Conservation (phyloP, 2,113 vertebrate genomes). For the Orcinus orca region DNA sequence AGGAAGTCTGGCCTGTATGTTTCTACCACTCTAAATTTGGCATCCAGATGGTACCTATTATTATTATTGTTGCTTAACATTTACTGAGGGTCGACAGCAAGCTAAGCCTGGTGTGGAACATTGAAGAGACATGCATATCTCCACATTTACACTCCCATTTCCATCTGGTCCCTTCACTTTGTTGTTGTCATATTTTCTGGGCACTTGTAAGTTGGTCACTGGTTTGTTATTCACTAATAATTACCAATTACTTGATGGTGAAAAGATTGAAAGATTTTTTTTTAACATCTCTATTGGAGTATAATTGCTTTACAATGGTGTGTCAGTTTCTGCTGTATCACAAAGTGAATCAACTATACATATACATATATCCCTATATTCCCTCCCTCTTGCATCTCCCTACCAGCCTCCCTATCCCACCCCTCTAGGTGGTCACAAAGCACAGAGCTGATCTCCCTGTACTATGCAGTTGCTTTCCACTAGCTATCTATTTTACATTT, state of each 20-base stretch:
- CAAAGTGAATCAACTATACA: too few species aligned
- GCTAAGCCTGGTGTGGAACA: not conserved
- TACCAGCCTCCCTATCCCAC: too few species aligned
- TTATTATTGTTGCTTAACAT: slow-evolving; percentile 63
- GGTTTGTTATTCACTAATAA: slow-evolving; percentile 24
- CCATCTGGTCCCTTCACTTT: slow-evolving; percentile 57
- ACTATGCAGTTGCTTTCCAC: too few species aligned
- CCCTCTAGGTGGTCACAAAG: too few species aligned
- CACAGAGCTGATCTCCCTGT: too few species aligned
- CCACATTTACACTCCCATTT: slow-evolving; percentile 38
- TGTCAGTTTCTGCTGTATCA: too few species aligned
- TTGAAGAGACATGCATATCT: not conserved
- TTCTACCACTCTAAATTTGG: slow-evolving; percentile 57
- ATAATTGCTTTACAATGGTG: too few species aligned
- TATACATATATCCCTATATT: too few species aligned
- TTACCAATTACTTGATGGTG: not conserved
- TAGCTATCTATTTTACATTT: too few species aligned
- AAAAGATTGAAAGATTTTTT: not conserved
- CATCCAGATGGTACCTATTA: slow-evolving; percentile 50
- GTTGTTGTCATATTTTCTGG: slow-evolving; percentile 38
- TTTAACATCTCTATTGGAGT: too few species aligned
- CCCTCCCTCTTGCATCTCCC: too few species aligned
- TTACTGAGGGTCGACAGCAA: slow-evolving; percentile 21
- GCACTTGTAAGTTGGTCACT: slow-evolving; percentile 20
- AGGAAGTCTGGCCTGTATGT: not conserved